Base-by-base conservation (phyloP, 2,888 invertebrate genomes). In the Limnephilus rhombicus region DNA sequence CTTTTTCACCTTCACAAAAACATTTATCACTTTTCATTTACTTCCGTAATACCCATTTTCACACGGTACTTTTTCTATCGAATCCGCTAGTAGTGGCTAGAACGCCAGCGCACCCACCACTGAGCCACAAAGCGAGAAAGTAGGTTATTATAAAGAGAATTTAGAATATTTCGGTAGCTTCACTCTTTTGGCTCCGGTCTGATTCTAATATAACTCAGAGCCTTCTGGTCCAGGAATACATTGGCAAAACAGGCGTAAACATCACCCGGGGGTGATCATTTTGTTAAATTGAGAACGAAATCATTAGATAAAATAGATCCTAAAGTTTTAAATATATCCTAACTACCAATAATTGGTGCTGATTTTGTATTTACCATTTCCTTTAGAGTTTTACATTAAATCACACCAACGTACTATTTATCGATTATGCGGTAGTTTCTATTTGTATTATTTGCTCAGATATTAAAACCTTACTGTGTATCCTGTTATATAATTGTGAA, bases 101-200 rank as follows among this genome's bases (percentile, higher is more conserved):
- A 86, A 41, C 49, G 86, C 45, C 29, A 29, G 13, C 86, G 3
- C 86, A 13, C 13, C 3, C n/a, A 15, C 86, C 45, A 86, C 86
- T 45, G 86, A 45, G 29, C 45, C 15, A 45, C 3, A 86, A 45
- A n/a, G 2, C 86, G 24, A 45, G n/a, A 9, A 41, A 86, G 18
- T 41, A n/a, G 45, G 29, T n/a, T 24, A 86, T 9, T 49, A 86
- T 82, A 45, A 86, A 45, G n/a, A 49, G n/a, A 29, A 68, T 41
- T 31, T 3, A 49, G 82, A 45, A n/a, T 90, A 37, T 31, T 45
- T 90, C 41, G 80, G 91, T 91, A 88, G 87, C 88, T 80, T 92
- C 92, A 92, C 91, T 92, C 91, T 91, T n/a, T 92, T 92, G 87
- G 68, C 85, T 85, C 90, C 90, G 85, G 45, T 89, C 85, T 41